Conservation (phyloP, 1,140 invertebrate species). For the Drosophila jambulina region DNA sequence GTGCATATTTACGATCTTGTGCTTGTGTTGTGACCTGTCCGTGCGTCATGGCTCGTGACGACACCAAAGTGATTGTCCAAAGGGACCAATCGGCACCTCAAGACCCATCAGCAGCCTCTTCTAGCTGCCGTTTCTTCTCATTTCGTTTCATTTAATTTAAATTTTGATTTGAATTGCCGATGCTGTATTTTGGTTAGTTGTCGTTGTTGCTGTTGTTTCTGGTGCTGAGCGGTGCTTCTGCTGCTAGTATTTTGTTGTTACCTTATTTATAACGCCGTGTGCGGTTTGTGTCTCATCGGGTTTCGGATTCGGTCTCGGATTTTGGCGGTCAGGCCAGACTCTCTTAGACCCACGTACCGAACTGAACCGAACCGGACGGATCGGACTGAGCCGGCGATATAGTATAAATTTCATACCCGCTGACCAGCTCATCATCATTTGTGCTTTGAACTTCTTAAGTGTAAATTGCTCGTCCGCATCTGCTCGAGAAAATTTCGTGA, state of each 20-base stretch:
- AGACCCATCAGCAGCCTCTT: constrained; percentile 45
- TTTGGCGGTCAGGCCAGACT: constrained; percentile 71
- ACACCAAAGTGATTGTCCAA: constrained; percentile 58
- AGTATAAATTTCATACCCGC: constrained; percentile 83
- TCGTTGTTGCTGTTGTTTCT: constrained; percentile 48
- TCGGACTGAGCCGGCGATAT: constrained; percentile 63
- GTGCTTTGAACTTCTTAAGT: constrained; percentile 85
- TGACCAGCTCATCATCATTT: constrained; percentile 84
- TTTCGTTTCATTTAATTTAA: constrained; percentile 79
- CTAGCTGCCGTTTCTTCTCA: constrained; percentile 50
- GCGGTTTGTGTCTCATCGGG: constrained; percentile 73
- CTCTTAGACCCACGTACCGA: constrained; percentile 70
- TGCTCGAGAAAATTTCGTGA: constrained; percentile 73
- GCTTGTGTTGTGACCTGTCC: constrained; percentile 25
- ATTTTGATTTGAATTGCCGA: constrained; percentile 77
- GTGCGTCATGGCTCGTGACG: constrained; percentile 66
- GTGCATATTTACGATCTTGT: constrained; percentile 19
- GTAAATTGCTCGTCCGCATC: constrained; percentile 78
- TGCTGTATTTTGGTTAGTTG: constrained; percentile 19
- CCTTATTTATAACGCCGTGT: constrained; percentile 72
- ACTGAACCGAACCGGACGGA: constrained; percentile 58
- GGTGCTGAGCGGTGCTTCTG: constrained; percentile 34
- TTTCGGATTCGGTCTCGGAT: constrained; percentile 48
- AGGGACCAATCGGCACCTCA: constrained; percentile 31
- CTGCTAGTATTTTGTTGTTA: constrained; percentile 49